Evolutionary conservation across 2,113 vertebrate species (phyloP).

Genomic region (Tachycineta bicolor): DNA sequence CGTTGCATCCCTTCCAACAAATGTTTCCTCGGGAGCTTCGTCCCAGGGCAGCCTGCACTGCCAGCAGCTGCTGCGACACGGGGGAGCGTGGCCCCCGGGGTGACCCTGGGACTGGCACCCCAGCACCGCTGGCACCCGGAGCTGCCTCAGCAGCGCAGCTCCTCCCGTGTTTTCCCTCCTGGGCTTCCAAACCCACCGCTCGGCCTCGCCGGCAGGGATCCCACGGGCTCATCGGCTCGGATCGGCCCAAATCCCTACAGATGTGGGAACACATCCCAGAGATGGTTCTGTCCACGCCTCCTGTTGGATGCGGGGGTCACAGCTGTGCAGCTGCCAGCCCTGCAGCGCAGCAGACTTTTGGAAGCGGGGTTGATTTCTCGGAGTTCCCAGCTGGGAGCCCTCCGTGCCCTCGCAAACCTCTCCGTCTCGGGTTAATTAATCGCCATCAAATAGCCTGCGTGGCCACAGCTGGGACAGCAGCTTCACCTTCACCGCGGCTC

Average conservation of each 20-base stretch:
- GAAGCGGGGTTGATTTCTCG: accelerated
- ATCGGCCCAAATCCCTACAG: accelerated
- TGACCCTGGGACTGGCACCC: background rate
- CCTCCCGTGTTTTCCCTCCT: background rate
- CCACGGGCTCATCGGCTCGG: accelerated
- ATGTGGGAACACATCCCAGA: accelerated
- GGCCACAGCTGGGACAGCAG: background rate
- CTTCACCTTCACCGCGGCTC: background rate
- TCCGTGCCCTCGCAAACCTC: background rate
- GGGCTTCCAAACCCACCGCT: background rate
- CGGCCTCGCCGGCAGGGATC: background rate
- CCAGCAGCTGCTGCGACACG: background rate
- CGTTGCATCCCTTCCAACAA: accelerated
- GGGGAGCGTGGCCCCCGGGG: background rate
- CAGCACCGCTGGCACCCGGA: background rate
- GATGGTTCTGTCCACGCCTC: background rate
- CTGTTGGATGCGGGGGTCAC: background rate
- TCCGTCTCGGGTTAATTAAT: constrained; percentile 45
- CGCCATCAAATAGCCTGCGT: background rate
- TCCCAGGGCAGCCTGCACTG: background rate
- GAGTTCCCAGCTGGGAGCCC: background rate
- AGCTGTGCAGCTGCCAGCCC: background rate
- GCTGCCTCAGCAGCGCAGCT: background rate
- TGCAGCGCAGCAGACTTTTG: background rate
- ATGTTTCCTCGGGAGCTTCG: background rate